These are phyloP conservation scores for Bostrychus sinensis DNA, from an alignment of 2,113 vertebrate species.

Conservation along the genomic window DNA sequence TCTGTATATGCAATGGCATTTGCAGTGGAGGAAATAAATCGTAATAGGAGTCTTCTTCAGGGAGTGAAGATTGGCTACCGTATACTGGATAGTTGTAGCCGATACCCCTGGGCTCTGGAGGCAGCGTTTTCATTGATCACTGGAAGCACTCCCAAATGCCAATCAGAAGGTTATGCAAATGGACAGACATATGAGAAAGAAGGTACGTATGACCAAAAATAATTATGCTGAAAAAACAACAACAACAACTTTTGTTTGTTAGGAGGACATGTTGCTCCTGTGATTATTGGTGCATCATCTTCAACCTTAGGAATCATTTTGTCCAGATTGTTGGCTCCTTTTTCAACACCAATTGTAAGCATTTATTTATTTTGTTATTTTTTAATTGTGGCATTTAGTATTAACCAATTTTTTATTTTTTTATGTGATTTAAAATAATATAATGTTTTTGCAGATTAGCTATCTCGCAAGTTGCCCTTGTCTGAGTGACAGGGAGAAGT, in stretches of 20 bases:
- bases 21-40: constrained; percentile 78
- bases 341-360: constrained; percentile 74
- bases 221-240: too few species aligned
- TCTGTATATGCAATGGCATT: constrained; percentile 68
- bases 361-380: neutral
- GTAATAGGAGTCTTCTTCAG: constrained; percentile 63
- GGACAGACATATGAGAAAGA: neutral
- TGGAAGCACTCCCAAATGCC: constrained; percentile 56
- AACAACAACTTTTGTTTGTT: neutral
- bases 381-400: neutral
- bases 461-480: constrained; percentile 73
- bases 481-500: constrained; percentile 67
- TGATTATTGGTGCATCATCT: constrained; percentile 69
- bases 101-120: constrained; percentile 62
- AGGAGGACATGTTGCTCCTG: constrained; percentile 40
- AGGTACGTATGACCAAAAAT: neutral
- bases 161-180: neutral
- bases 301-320: constrained; percentile 70
- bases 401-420: neutral
- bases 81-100: constrained; percentile 68
- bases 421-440: neutral
- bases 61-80: constrained; percentile 72
- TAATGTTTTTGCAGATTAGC: constrained; percentile 50
- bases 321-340: constrained; percentile 60
- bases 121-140: constrained; percentile 61